Percentiles rank a stretch among this genome's conserved stretches.
These are phyloP conservation scores for Cebus imitator DNA, from an alignment of 2,113 vertebrate species.

Conservation along the genomic window DNA sequence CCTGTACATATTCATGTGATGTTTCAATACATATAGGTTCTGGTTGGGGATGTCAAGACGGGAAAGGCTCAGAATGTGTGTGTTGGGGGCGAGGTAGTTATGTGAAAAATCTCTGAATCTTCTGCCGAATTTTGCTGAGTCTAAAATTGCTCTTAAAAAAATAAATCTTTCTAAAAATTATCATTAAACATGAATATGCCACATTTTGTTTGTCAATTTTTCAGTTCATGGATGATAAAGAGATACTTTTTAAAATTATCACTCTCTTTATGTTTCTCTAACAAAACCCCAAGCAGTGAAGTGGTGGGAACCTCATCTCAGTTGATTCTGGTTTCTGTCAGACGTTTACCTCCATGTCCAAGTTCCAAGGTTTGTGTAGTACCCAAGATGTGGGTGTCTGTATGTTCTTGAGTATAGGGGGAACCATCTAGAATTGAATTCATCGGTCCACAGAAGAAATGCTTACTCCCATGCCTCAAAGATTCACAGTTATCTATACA, in stretches of 20 bases:
- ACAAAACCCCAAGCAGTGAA: not conserved
- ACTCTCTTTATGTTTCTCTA: not conserved
- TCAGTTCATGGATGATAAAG: too few species aligned
- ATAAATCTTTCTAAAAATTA: not conserved
- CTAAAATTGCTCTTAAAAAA: not conserved
- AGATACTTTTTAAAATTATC: not conserved
- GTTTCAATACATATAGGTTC: too few species aligned
- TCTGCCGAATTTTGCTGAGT: not conserved
- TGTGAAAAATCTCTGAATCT: not conserved
- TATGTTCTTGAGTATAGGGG: too few species aligned
- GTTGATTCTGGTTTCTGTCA: not conserved
- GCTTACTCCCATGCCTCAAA: not conserved
- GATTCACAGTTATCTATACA: not conserved
- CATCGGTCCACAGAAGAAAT: not conserved
- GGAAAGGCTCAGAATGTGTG: not conserved
- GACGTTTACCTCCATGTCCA: not conserved
- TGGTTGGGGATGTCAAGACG: not conserved
- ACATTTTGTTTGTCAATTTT: too few species aligned
- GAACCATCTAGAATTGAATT: not conserved
- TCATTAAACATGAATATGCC: too few species aligned
- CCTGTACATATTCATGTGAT: too few species aligned
- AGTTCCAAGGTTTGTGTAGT: not conserved
- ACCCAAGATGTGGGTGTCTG: not conserved
- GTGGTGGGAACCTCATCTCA: not conserved
- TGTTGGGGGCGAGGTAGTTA: not conserved